phyloP scores from a whole-genome alignment of 2,888 invertebrate genomes.

The Buathra laborator region DNA sequence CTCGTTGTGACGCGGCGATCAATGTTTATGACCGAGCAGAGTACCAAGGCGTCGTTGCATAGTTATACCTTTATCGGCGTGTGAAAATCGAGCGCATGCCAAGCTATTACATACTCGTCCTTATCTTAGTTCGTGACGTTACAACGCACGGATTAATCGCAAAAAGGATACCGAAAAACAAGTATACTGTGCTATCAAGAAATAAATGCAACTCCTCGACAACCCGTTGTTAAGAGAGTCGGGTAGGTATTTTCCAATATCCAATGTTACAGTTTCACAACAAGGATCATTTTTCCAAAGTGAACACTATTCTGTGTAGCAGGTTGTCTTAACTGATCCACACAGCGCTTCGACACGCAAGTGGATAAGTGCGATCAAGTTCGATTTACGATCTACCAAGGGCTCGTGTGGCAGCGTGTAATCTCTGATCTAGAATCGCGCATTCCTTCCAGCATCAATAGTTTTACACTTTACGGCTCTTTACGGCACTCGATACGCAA shows the following conservation, averaged over 20 bases:
- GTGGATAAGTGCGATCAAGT: slow-evolving; percentile 38
- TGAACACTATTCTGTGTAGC: not conserved
- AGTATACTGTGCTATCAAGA: no score
- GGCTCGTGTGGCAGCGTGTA: slow-evolving; percentile 46
- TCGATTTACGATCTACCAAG: slow-evolving; percentile 56
- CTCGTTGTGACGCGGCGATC: slow-evolving; percentile 63
- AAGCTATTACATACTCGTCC: slow-evolving; percentile 24
- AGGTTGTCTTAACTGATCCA: slow-evolving; percentile 19
- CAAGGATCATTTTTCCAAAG: not conserved
- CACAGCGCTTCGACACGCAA: not conserved
- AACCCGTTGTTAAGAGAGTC: not conserved
- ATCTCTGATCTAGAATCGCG: slow-evolving; percentile 67
- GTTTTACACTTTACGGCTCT: slow-evolving; percentile 82
- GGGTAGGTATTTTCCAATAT: not conserved
- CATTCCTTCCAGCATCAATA: slow-evolving; percentile 75
- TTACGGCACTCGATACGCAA: slow-evolving; percentile 82
- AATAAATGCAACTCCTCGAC: slow-evolving; percentile 26
- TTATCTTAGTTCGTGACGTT: slow-evolving; percentile 28
- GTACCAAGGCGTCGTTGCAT: slow-evolving; percentile 6
- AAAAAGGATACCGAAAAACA: not conserved
- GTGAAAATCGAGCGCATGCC: slow-evolving; percentile 44
- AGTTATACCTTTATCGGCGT: slow-evolving; percentile 7
- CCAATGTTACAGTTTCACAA: not conserved
- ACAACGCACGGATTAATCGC: slow-evolving; percentile 44
- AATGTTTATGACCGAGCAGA: slow-evolving; percentile 62